phyloP scores from a whole-genome alignment of 1,140 invertebrate species.

The Belonocnema kinseyi region DNA sequence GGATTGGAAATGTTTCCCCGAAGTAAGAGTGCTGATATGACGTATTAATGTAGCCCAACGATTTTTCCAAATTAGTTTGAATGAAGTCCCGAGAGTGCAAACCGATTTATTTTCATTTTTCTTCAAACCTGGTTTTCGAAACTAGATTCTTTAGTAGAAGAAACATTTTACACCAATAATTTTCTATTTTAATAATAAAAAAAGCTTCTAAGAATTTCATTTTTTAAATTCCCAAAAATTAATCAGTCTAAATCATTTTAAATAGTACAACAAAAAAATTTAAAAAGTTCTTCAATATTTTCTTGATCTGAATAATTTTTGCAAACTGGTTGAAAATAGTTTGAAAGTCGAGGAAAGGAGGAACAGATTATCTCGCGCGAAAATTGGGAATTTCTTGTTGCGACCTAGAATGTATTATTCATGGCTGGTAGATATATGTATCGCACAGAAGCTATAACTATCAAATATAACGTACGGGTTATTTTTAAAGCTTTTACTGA shows the following conservation, averaged over 20 bases:
- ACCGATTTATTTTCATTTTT: too few relatives aligned
- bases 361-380: background rate
- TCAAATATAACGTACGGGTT: background rate
- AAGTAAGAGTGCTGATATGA: background rate
- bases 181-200: too few relatives aligned
- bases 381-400: conserved; percentile 13
- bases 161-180: too few relatives aligned
- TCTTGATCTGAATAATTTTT: background rate
- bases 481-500: background rate
- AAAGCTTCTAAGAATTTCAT: too few relatives aligned
- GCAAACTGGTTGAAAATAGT: background rate
- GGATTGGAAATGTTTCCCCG: background rate
- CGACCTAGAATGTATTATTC: background rate
- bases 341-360: background rate
- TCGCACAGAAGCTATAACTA: background rate
- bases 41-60: background rate
- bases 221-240: too few relatives aligned
- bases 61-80: background rate
- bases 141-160: background rate
- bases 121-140: too few relatives aligned
- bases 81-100: background rate
- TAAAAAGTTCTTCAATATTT: background rate
- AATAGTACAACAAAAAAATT: background rate
- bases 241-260: too few relatives aligned
- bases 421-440: background rate